phyloP scores from a whole-genome alignment of 2,888 invertebrate species.

The Agrenia bidenticulata region DNA sequence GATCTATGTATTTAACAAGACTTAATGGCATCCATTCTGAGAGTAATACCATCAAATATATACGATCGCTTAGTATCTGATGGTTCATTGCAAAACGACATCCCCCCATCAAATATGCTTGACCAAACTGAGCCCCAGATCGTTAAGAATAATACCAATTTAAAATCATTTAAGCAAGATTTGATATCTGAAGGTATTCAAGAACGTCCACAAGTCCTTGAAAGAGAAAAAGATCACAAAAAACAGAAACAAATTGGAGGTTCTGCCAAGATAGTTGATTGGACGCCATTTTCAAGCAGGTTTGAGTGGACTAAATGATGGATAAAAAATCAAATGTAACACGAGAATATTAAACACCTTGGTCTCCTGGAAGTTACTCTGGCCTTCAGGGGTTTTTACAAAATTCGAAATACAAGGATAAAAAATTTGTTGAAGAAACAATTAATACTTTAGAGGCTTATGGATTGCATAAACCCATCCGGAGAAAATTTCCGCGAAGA shows the following conservation, averaged over 20 bases:
- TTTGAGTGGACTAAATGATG: too few relatives aligned
- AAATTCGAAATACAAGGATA: constrained; percentile 10
- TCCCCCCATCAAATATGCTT: too few relatives aligned
- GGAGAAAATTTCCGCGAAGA: constrained; percentile 8
- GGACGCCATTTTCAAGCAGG: too few relatives aligned
- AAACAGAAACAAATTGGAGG: too few relatives aligned
- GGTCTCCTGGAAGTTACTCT: not conserved
- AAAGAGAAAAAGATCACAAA: too few relatives aligned
- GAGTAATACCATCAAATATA: not conserved
- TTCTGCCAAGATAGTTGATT: too few relatives aligned
- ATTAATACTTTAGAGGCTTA: not conserved
- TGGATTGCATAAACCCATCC: constrained; percentile 6
- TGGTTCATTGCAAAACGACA: not conserved
- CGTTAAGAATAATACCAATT: too few relatives aligned
- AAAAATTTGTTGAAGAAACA: not conserved
- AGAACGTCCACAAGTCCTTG: too few relatives aligned
- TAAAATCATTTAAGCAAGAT: too few relatives aligned
- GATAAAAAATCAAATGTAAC: too few relatives aligned
- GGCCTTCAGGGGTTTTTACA: not conserved
- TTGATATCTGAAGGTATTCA: too few relatives aligned
- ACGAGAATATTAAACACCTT: not conserved
- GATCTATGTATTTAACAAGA: not conserved
- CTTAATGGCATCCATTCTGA: not conserved
- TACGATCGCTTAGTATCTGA: not conserved
- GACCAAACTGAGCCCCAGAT: too few relatives aligned